Evolutionary conservation across 2,113 vertebrate genomes (phyloP).

Genomic region (Butorides virescens): DNA sequence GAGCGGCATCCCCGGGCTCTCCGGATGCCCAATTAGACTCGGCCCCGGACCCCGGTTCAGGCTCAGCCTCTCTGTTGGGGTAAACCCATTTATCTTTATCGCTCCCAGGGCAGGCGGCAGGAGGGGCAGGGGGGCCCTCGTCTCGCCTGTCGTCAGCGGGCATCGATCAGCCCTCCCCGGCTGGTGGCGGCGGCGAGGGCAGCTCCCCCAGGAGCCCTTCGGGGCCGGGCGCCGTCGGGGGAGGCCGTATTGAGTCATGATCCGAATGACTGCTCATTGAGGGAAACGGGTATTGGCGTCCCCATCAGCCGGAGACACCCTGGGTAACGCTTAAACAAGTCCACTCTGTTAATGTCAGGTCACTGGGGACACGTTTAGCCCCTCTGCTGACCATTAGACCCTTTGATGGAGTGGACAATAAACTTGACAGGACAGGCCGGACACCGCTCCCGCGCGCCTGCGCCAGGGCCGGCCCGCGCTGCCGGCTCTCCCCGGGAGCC

Average conservation of each 20-base stretch:
- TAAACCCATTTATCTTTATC: slow-evolving; percentile 69
- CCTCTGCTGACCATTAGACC: slow-evolving; percentile 78
- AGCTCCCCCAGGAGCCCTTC: slow-evolving; percentile 72
- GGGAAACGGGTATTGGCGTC: slow-evolving; percentile 80
- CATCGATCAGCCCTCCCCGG: slow-evolving; percentile 72
- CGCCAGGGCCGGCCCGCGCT: not conserved
- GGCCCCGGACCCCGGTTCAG: not conserved
- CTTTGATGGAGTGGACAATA: slow-evolving; percentile 80
- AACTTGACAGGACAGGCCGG: slow-evolving; percentile 70
- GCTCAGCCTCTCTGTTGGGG: slow-evolving; percentile 33
- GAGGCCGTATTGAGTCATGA: slow-evolving; percentile 76
- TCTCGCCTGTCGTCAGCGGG: slow-evolving; percentile 70
- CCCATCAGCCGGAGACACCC: slow-evolving; percentile 76
- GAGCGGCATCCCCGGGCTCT: not conserved
- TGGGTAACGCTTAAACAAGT: slow-evolving; percentile 78
- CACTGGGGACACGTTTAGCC: slow-evolving; percentile 73
- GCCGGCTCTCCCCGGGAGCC: too few relatives aligned
- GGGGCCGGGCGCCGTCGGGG: slow-evolving; percentile 68
- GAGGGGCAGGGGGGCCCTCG: slow-evolving; percentile 51
- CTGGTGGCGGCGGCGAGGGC: slow-evolving; percentile 72
- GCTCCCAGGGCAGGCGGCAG: slow-evolving; percentile 41
- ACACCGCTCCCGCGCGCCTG: not conserved
- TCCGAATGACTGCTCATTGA: slow-evolving; percentile 74
- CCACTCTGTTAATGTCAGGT: slow-evolving; percentile 77
- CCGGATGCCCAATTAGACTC: not conserved